These are phyloP conservation scores for Nineta flava DNA, from an alignment of 2,888 invertebrate species.

Conservation along the genomic window DNA sequence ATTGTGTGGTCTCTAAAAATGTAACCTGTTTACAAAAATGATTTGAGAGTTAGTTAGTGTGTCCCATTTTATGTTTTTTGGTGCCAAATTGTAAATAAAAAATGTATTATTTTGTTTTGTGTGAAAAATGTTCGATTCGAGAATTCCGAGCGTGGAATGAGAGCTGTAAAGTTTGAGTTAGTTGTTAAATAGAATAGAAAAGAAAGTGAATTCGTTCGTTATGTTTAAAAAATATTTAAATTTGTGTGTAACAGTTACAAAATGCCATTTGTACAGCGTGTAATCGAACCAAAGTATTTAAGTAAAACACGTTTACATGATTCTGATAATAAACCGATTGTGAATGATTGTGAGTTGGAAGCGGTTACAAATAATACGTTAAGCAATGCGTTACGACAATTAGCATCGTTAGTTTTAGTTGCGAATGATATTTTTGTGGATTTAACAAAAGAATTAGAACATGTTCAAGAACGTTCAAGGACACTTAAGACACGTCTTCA, in stretches of 20 bases:
- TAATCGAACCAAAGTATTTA: slow-evolving; percentile 66
- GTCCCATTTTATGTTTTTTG: no score
- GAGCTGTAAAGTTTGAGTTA: no score
- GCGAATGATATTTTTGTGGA: slow-evolving; percentile 79
- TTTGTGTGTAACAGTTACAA: slow-evolving; percentile 11
- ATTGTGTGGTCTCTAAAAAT: no score
- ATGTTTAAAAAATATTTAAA: no score
- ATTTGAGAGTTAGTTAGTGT: no score
- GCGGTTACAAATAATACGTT: slow-evolving; percentile 77
- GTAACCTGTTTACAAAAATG: no score
- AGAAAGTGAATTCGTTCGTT: no score
- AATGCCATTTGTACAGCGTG: slow-evolving; percentile 80
- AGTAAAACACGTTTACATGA: slow-evolving; percentile 49
- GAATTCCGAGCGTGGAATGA: no score
- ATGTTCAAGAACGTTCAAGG: slow-evolving; percentile 57
- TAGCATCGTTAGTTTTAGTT: slow-evolving; percentile 66
- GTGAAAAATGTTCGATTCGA: no score
- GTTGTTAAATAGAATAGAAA: no score
- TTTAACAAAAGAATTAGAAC: slow-evolving; percentile 57
- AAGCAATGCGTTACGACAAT: slow-evolving; percentile 68
- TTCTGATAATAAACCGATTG: slow-evolving; percentile 38
- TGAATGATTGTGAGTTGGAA: slow-evolving; percentile 62
- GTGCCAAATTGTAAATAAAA: no score
- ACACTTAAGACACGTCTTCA: slow-evolving; percentile 52
- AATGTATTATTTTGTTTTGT: no score